A percentile compares a stretch with the other conserved stretches of the same genome.
These are phyloP conservation scores for Lanius ludovicianus DNA, from an alignment of 2,113 vertebrate species.

Conservation along the genomic window DNA sequence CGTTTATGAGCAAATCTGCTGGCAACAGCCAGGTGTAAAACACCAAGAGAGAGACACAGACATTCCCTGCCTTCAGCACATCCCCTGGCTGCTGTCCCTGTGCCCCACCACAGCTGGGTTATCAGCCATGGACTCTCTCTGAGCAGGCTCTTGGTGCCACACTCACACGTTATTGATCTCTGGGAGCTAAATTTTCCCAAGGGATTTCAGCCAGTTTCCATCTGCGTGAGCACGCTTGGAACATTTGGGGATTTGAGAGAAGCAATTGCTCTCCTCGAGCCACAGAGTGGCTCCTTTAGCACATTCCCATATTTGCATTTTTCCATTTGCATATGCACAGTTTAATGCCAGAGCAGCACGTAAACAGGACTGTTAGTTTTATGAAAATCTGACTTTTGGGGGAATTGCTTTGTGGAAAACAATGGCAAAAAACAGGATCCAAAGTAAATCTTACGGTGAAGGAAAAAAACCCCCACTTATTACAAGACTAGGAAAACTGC, in stretches of 20 bases:
- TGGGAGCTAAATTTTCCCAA: neutral
- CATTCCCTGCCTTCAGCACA: accelerated
- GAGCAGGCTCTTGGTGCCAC: neutral
- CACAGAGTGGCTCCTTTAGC: neutral
- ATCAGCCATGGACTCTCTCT: accelerated
- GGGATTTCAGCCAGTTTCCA: neutral
- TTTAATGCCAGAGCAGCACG: neutral
- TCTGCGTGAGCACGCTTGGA: neutral
- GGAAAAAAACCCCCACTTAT: neutral
- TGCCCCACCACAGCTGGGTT: neutral
- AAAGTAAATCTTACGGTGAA: neutral
- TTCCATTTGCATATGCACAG: neutral
- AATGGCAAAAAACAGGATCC: neutral
- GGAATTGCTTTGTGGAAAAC: neutral
- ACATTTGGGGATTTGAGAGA: neutral
- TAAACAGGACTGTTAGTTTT: neutral
- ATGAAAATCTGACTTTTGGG: neutral
- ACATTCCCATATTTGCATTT: neutral
- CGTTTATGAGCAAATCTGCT: neutral
- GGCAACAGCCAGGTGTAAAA: neutral
- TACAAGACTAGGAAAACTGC: neutral
- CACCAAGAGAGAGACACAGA: neutral
- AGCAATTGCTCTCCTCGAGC: neutral
- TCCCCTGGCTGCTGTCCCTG: neutral
- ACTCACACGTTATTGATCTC: neutral